Conservation (phyloP, 2,113 vertebrate species). For the Sclerurus mexicanus region DNA sequence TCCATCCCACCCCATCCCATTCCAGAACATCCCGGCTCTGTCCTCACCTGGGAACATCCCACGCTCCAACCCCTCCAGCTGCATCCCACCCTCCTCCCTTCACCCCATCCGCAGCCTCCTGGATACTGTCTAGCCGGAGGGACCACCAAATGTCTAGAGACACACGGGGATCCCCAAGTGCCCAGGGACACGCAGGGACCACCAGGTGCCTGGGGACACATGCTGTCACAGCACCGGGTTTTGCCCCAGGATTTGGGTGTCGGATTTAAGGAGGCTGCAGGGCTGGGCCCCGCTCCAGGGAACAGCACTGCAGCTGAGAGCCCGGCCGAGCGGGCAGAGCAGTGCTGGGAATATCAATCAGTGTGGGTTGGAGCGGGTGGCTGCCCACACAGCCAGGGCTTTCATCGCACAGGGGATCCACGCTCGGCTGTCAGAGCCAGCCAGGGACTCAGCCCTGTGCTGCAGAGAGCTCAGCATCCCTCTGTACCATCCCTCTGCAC, state of each 20-base stretch:
- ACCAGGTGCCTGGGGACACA: rapidly evolving
- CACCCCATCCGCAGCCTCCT: neutral
- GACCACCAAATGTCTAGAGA: too few species aligned
- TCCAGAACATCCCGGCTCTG: neutral
- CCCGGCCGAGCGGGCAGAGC: constrained; percentile 36
- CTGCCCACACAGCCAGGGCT: constrained; percentile 25
- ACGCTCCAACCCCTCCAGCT: neutral
- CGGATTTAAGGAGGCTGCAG: neutral
- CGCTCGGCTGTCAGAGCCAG: neutral
- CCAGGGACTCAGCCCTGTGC: neutral
- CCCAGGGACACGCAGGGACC: too few species aligned
- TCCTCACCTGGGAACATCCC: neutral
- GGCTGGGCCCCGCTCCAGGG: constrained; percentile 7
- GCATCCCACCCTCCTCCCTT: neutral
- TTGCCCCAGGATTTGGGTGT: neutral
- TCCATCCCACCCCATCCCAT: neutral
- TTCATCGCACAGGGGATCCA: constrained; percentile 5
- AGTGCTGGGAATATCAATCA: constrained; percentile 69
- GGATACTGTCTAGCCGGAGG: neutral
- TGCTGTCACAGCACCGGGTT: rapidly evolving
- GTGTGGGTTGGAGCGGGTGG: neutral
- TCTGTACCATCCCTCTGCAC: neutral
- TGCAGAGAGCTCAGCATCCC: neutral
- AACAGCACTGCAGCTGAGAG: constrained; percentile 55
- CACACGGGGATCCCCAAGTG: too few species aligned